Evolutionary conservation across 2,797 vertebrate species (phyloP).

Genomic region (Holocentrus rufus): DNA sequence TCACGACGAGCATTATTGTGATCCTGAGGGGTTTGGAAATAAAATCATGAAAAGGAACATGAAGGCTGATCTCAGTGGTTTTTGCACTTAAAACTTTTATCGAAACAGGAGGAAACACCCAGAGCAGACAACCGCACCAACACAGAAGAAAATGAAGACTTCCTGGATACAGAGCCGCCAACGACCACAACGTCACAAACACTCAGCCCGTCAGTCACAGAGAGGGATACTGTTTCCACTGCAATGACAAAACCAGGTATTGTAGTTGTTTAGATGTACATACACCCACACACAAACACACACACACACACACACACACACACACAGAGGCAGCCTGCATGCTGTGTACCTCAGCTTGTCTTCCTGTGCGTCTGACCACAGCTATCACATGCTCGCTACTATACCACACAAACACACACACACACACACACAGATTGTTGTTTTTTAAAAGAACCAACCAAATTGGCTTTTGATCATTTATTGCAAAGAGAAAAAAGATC

Average conservation of each 20-base stretch:
- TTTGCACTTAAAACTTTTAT: neutral
- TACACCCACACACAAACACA: neutral
- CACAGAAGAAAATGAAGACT: neutral
- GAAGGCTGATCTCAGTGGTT: too few species aligned
- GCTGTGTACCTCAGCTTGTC: conserved; percentile 10
- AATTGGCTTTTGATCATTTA: too few species aligned
- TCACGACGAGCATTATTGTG: too few species aligned
- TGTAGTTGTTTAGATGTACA: neutral
- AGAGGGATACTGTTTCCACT: rapidly evolving
- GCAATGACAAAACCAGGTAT: neutral
- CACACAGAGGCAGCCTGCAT: too few species aligned
- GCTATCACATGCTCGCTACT: neutral
- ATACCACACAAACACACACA: neutral
- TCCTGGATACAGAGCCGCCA: too few species aligned
- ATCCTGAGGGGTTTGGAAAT: too few species aligned
- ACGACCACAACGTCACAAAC: rapidly evolving
- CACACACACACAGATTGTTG: conserved; percentile 1
- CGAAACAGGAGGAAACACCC: neutral
- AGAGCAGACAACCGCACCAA: neutral
- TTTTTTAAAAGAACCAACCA: too few species aligned
- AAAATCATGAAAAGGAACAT: too few species aligned
- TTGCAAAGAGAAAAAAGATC: too few species aligned
- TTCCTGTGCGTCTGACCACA: conserved; percentile 65
- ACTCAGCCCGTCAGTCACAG: rapidly evolving
- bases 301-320: neutral